These are phyloP conservation scores for Prochilodus magdalenae DNA, from an alignment of 2,113 vertebrate species.

Conservation along the genomic window DNA sequence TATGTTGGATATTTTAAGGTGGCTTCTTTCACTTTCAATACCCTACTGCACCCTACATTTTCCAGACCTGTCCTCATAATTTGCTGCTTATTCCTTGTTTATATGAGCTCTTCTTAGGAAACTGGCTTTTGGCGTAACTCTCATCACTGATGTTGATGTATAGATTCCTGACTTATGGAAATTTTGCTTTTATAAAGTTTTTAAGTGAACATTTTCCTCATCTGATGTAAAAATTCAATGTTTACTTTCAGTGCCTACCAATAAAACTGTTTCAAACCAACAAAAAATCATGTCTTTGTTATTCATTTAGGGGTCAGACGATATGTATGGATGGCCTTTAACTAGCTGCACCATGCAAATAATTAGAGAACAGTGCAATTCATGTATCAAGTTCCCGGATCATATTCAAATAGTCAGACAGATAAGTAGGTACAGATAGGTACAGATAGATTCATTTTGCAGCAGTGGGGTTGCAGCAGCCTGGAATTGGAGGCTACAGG, in stretches of 20 bases:
- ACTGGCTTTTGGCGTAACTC: not conserved
- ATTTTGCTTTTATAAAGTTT: too few relatives aligned
- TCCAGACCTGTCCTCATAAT: too few relatives aligned
- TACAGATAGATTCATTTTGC: not conserved
- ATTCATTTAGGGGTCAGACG: not conserved
- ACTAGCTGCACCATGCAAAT: not conserved
- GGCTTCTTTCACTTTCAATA: too few relatives aligned
- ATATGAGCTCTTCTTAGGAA: too few relatives aligned
- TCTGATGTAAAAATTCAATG: slow-evolving; percentile 8
- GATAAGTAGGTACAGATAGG: not conserved
- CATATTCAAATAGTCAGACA: not conserved
- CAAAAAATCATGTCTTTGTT: not conserved
- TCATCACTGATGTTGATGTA: not conserved
- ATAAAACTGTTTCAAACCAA: slow-evolving; percentile 23
- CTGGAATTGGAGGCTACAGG: too few relatives aligned
- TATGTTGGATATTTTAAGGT: too few relatives aligned
- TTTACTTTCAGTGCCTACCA: not conserved
- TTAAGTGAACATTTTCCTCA: not conserved
- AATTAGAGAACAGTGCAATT: not conserved
- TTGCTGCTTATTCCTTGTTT: too few relatives aligned
- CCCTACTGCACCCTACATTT: too few relatives aligned
- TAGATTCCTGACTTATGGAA: too few relatives aligned
- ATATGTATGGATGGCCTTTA: too few relatives aligned
- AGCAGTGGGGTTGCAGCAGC: not conserved
- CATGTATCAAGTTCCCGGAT: not conserved